These are phyloP conservation scores for Radopholus similis DNA, from an alignment of 1,140 invertebrate species.

Conservation along the genomic window DNA sequence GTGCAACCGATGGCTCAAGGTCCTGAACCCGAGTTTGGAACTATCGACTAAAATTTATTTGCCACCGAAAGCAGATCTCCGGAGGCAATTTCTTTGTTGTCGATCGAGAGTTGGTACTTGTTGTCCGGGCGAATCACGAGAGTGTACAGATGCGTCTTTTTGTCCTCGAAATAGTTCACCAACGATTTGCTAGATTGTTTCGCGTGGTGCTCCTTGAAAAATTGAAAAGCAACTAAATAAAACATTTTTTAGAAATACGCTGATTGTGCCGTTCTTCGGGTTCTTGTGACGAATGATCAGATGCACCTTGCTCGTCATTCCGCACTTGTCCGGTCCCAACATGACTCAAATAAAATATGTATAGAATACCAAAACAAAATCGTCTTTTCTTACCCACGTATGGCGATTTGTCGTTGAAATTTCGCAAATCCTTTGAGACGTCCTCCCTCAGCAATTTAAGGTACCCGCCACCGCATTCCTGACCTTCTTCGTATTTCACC, in stretches of 20 bases:
- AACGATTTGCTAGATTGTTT: constrained; percentile 68
- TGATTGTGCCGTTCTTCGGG: constrained; percentile 79
- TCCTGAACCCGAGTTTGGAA: constrained; percentile 40
- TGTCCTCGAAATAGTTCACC: constrained; percentile 87
- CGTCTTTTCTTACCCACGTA: constrained; percentile 54
- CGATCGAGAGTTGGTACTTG: constrained; percentile 67
- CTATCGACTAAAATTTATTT: background rate
- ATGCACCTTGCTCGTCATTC: constrained; percentile 86
- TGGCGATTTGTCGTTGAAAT: constrained; percentile 88
- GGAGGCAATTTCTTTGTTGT: constrained; percentile 67
- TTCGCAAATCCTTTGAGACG: constrained; percentile 51
- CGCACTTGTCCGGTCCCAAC: constrained; percentile 99
- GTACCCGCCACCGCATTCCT: constrained; percentile 97
- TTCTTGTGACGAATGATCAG: constrained; percentile 96
- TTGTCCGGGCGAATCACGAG: constrained; percentile 84
- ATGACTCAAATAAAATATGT: constrained; percentile 65
- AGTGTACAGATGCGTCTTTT: constrained; percentile 88
- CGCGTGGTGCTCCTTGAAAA: constrained; percentile 66
- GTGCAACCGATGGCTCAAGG: constrained; percentile 80
- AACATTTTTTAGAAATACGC: constrained; percentile 60
- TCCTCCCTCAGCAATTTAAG: constrained; percentile 74
- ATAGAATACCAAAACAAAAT: constrained; percentile 54
- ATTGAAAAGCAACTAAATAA: background rate
- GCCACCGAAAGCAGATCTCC: constrained; percentile 46
- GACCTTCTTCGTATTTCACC: constrained; percentile 76